Percentiles rank a stretch among this genome's conserved stretches.
Conservation (phyloP, 2,113 vertebrate species). For the Mellivora capensis region DNA sequence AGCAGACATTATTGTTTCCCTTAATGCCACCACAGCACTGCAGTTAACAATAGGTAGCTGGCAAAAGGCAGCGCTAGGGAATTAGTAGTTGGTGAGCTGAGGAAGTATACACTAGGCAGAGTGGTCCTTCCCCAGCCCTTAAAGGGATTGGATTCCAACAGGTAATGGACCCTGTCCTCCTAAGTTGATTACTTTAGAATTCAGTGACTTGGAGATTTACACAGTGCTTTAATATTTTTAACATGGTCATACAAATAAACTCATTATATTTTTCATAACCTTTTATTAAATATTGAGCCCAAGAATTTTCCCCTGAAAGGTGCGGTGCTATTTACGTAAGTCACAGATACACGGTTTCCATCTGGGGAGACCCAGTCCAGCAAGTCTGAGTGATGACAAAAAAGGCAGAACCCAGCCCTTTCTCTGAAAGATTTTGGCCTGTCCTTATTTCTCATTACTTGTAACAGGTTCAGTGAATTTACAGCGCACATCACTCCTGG, state of each 20-base stretch:
- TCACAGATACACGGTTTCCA: not conserved
- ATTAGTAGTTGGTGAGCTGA: not conserved
- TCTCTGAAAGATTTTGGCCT: not conserved
- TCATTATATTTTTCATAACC: not conserved
- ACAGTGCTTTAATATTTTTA: not conserved
- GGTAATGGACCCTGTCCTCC: not conserved
- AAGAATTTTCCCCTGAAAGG: not conserved
- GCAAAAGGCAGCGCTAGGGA: not conserved
- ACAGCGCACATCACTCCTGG: rapidly evolving
- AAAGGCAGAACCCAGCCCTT: not conserved
- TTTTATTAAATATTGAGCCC: not conserved
- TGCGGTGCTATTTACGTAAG: not conserved
- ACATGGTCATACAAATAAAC: not conserved
- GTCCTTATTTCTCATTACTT: not conserved
- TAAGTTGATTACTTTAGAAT: not conserved
- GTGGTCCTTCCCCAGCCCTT: not conserved
- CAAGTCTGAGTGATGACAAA: not conserved
- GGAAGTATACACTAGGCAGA: not conserved
- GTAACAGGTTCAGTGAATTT: not conserved
- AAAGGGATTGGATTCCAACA: not conserved
- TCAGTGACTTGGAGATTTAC: not conserved
- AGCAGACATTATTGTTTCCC: constrained; percentile 75
- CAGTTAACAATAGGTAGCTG: constrained; percentile 68
- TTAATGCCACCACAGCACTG: constrained; percentile 58
- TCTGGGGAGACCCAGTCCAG: not conserved